Evolutionary conservation across 1,140 invertebrate genomes (phyloP).

Genomic region (Saccostrea glomerata): DNA sequence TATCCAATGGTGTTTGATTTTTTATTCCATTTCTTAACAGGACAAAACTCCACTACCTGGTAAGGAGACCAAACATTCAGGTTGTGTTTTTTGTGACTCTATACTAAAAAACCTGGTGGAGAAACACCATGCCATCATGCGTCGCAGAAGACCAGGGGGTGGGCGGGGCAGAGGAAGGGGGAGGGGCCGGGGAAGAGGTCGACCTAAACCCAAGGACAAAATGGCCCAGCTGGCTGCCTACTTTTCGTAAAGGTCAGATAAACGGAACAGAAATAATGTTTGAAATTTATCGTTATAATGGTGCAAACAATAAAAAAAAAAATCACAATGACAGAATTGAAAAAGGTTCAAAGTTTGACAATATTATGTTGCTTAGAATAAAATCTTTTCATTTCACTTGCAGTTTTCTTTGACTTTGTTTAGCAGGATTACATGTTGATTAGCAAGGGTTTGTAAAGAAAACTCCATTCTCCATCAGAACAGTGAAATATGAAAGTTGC

Average conservation of each 20-base stretch:
- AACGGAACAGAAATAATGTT: not conserved
- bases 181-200: conserved; percentile 68
- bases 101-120: conserved; percentile 90
- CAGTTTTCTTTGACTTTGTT: not conserved
- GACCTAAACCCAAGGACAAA: conserved; percentile 89
- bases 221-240: conserved; percentile 96
- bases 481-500: too few species aligned
- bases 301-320: not conserved
- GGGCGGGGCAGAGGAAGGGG: conserved; percentile 78
- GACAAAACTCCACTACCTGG: conserved; percentile 92
- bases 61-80: conserved; percentile 90
- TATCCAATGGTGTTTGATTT: too few species aligned
- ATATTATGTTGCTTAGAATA: not conserved
- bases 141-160: conserved; percentile 65
- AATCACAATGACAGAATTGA: too few species aligned
- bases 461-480: not conserved
- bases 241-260: conserved; percentile 87
- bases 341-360: too few species aligned
- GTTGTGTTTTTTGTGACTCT: conserved; percentile 95
- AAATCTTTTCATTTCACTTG: not conserved
- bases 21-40: conserved; percentile 76
- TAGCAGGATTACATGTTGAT: not conserved
- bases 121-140: conserved; percentile 87
- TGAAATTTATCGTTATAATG: not conserved
- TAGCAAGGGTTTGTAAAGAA: not conserved